Evolutionary conservation across 2,797 vertebrate species (phyloP), one percentile per base, ranked within the genome.

Genomic region (Tapera naevia): DNA sequence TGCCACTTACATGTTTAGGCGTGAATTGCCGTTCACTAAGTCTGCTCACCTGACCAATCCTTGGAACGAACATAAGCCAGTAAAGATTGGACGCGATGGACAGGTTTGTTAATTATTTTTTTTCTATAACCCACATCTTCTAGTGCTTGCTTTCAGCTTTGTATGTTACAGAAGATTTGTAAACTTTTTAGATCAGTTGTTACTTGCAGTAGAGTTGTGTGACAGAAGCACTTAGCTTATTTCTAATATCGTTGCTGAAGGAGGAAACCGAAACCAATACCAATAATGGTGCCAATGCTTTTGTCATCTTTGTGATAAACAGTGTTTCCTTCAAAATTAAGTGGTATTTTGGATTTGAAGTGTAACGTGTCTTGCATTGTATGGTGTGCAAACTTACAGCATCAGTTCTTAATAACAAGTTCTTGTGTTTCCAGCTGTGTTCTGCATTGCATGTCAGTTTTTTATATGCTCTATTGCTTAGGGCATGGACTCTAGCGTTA

Each of bases 61-160:
- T 88, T 99, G 99, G 99, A 99, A 99, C 4, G 99, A 99, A 96
- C 98, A 99, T 97, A 99, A 99, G 70, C 99, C 99, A 3, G 99
- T 99, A 72, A 99, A 99, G 94, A 99, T 99, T 46, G 99, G 99
- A 95, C 99, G 99, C 1, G 99, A 99, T 84, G 99, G 99, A 98
- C 99, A 99, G 99, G 99, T 99, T 96, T 96, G 98, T 96, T 91
- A 13, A 41, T 91, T 64, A 72, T 57, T 84, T 39, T 66, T 60
- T 58, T 72, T 33, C 35, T 80, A 0, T 83, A 54, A 64, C 33
- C 30, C 14, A 18, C 13, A 17, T 66, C 12, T 46, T 74, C 18
- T 66, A 48, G 33, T 75, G 37, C 56, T 89, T 91, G 50, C 58
- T 92, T 88, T 64, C 57, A 65, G 58, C 46, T 75, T 90, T 72